These are phyloP conservation scores for Mythimna impura DNA, from an alignment of 2,888 invertebrate species.

Conservation along the genomic window DNA sequence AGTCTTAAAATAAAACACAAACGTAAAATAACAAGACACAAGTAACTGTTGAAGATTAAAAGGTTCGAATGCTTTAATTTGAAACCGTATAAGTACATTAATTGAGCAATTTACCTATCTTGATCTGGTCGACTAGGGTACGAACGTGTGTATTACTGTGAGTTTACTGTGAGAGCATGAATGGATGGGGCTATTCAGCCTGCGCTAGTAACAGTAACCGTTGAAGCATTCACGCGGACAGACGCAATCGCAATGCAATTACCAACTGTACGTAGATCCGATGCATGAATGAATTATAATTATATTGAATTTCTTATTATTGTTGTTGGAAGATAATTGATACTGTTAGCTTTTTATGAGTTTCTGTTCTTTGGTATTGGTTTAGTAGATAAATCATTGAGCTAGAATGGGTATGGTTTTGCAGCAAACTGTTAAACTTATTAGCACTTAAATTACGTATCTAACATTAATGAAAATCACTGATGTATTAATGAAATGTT, in stretches of 20 bases:
- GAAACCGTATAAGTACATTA: conserved; percentile 50
- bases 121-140: conserved; percentile 54
- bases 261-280: conserved; percentile 42
- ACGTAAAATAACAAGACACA: conserved; percentile 15
- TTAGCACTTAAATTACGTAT: background rate
- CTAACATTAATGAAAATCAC: background rate
- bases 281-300: conserved; percentile 65
- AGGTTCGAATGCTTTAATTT: conserved; percentile 33
- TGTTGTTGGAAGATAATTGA: conserved; percentile 39
- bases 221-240: conserved; percentile 68
- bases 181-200: conserved; percentile 61
- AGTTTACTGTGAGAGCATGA: conserved; percentile 59
- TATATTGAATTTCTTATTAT: conserved; percentile 46
- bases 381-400: background rate
- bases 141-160: conserved; percentile 29
- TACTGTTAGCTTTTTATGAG: conserved; percentile 13
- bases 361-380: background rate
- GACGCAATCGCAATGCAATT: conserved; percentile 59
- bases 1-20: conserved; percentile 4
- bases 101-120: conserved; percentile 64
- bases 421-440: background rate
- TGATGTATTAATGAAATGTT: background rate
- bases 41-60: conserved; percentile 22
- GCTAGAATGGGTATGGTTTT: background rate
- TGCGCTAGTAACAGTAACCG: conserved; percentile 72